Evolutionary conservation across 1,140 invertebrate genomes (phyloP).

Genomic region (Cyphomyrmex costatus): DNA sequence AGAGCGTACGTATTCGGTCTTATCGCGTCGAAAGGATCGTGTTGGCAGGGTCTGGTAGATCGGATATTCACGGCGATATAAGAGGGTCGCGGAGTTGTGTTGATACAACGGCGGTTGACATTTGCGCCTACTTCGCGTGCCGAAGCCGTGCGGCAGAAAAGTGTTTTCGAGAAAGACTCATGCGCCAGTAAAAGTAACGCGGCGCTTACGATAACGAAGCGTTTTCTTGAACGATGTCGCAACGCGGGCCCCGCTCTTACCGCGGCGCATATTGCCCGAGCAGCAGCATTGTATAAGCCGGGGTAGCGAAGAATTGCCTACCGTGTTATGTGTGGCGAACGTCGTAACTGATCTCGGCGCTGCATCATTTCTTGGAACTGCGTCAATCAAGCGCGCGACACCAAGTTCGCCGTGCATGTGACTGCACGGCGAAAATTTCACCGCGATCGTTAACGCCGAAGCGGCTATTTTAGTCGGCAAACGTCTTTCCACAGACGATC

Average conservation of each 20-base stretch:
- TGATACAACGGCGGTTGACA: conserved; percentile 40
- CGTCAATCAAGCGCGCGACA: conserved; percentile 59
- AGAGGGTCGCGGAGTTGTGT: neutral
- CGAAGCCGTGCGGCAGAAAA: conserved; percentile 37
- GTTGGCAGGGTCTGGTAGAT: neutral
- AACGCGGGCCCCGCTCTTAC: conserved; percentile 42
- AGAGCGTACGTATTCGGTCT: neutral
- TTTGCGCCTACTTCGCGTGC: conserved; percentile 43
- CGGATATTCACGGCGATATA: conserved; percentile 17
- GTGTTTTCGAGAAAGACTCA: conserved; percentile 38
- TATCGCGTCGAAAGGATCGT: conserved; percentile 15
- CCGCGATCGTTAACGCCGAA: conserved; percentile 36
- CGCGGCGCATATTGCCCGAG: conserved; percentile 41
- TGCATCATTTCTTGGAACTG: conserved; percentile 61
- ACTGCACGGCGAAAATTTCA: conserved; percentile 34
- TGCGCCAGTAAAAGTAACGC: conserved; percentile 56
- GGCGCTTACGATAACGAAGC: conserved; percentile 71
- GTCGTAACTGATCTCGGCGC: conserved; percentile 32
- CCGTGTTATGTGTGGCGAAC: conserved; percentile 56
- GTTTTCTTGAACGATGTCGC: conserved; percentile 68
- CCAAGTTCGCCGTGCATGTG: conserved; percentile 25
- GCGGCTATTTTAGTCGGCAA: conserved; percentile 45
- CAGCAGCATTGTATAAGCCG: conserved; percentile 26
- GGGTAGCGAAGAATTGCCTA: conserved; percentile 57
- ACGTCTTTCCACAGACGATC: neutral